phyloP scores from a whole-genome alignment of 2,888 invertebrate species.

The Drosophila kambysellisi region DNA sequence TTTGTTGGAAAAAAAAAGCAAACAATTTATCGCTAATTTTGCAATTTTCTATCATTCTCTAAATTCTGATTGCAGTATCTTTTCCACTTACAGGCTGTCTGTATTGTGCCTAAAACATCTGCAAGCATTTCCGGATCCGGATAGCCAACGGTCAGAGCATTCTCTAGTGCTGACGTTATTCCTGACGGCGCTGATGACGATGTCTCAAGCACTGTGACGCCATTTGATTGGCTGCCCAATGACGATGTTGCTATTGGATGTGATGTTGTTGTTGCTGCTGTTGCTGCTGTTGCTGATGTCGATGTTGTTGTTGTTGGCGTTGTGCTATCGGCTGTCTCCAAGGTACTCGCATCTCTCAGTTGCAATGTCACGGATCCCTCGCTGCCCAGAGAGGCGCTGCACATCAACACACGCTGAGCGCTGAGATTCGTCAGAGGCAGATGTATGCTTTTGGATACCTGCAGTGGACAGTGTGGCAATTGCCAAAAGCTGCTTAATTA shows the following conservation, averaged over 20 bases:
- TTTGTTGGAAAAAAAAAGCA: not conserved
- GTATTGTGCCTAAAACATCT: constrained; percentile 89
- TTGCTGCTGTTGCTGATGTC: constrained; percentile 26
- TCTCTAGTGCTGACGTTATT: constrained; percentile 85
- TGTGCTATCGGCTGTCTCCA: constrained; percentile 37
- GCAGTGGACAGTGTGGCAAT: constrained; percentile 29
- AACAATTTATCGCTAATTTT: not conserved
- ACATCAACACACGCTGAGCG: constrained; percentile 83
- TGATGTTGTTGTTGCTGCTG: constrained; percentile 21
- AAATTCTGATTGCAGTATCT: not conserved
- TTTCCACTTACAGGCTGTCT: constrained; percentile 85
- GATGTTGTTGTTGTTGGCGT: constrained; percentile 28
- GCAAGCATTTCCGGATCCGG: constrained; percentile 91
- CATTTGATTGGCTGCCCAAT: constrained; percentile 49
- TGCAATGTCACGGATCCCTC: constrained; percentile 85
- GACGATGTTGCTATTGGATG: constrained; percentile 28
- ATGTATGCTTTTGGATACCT: constrained; percentile 85
- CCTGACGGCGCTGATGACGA: constrained; percentile 49
- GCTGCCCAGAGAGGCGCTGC: constrained; percentile 85
- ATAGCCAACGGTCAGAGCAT: constrained; percentile 89
- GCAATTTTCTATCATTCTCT: not conserved
- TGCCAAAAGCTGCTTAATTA: constrained; percentile 45
- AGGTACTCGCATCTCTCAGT: constrained; percentile 84
- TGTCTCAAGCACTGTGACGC: constrained; percentile 50
- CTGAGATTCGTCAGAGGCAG: constrained; percentile 84